Evolutionary conservation across 2,888 invertebrate genomes (phyloP).

Genomic region (Aspidapion aeneum): DNA sequence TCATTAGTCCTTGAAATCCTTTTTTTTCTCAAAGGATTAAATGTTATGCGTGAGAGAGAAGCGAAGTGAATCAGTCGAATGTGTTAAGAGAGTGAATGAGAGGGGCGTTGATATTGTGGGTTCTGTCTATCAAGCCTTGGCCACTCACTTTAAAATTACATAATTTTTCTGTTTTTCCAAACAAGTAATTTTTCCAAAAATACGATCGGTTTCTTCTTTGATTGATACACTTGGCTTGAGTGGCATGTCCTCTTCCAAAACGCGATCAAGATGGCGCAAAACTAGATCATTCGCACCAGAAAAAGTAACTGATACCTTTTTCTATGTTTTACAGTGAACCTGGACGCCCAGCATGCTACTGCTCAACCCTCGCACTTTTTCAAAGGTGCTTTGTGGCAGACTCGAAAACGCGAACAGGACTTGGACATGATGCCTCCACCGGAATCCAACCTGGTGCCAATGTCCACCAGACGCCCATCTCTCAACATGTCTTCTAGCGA

Average conservation of each 20-base stretch:
- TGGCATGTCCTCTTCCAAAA: conserved; percentile 46
- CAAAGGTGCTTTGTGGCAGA: conserved; percentile 38
- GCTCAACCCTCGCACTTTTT: conserved; percentile 31
- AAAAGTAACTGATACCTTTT: conserved; percentile 38
- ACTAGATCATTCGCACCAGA: conserved; percentile 33
- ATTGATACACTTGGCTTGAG: conserved; percentile 43
- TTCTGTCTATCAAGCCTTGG: conserved; percentile 48
- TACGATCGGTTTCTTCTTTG: conserved; percentile 1
- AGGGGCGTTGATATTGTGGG: conserved; percentile 48
- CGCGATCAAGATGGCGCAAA: conserved; percentile 48
- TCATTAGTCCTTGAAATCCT: conserved; percentile 38
- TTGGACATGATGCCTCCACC: conserved; percentile 69
- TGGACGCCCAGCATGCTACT: conserved; percentile 33
- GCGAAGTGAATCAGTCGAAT: conserved; percentile 31
- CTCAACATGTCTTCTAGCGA: conserved; percentile 56
- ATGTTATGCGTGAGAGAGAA: conserved; percentile 24
- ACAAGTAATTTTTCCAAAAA: conserved; percentile 5
- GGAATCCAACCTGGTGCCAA: conserved; percentile 57
- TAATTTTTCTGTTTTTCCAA: conserved; percentile 5
- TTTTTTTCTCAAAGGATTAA: conserved; percentile 24
- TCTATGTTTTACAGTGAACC: conserved; percentile 46
- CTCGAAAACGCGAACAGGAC: conserved; percentile 53
- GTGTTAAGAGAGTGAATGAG: conserved; percentile 33
- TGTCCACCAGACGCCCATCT: conserved; percentile 59
- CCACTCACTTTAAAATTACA: conserved; percentile 13